Conservation (phyloP, 2,888 invertebrate genomes). For the Apamea crenata region DNA sequence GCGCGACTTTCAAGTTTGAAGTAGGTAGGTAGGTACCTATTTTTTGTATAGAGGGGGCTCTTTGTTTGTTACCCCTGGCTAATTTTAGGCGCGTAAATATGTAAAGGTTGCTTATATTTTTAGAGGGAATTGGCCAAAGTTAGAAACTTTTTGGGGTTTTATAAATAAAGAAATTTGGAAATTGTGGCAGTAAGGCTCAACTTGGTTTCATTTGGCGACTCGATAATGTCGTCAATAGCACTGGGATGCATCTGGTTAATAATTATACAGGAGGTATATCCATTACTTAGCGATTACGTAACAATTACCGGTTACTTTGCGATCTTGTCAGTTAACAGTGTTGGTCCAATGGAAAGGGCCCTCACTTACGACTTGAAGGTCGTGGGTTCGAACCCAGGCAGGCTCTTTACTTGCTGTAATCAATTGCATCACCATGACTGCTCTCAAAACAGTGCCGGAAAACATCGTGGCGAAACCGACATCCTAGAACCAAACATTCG, state of each 20-base stretch:
- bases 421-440: no score
- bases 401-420: no score
- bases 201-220: background rate
- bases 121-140: conserved; percentile 4
- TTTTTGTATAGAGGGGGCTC: conserved; percentile 59
- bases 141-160: conserved; percentile 20
- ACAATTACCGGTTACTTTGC: no score
- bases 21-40: conserved; percentile 55
- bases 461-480: no score
- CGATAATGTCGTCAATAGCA: background rate
- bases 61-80: conserved; percentile 60
- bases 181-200: conserved; percentile 2
- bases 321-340: no score
- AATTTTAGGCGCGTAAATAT: conserved; percentile 54
- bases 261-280: background rate
- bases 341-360: no score
- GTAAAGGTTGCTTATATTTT: conserved; percentile 46
- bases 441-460: no score
- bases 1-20: conserved; percentile 74
- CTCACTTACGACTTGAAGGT: no score
- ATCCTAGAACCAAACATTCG: no score
- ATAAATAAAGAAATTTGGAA: conserved; percentile 14
- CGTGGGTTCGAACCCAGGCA: no score
- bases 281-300: background rate
- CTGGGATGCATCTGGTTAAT: background rate